phyloP scores from a whole-genome alignment of 1,140 invertebrate species.

The Diabrotica virgifera region DNA sequence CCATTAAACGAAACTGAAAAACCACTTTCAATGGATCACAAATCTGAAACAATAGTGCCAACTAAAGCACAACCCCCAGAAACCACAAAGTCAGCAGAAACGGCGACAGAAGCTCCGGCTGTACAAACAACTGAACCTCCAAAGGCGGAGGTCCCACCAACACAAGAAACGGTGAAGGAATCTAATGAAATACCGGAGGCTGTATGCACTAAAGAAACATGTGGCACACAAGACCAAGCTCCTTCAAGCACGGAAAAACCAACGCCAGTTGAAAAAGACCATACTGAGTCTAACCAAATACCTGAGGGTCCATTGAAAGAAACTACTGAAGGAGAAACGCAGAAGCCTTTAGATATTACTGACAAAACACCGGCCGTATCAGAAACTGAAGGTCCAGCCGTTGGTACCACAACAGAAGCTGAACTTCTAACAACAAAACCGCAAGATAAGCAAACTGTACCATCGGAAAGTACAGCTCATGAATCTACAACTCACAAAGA shows the following conservation, averaged over 20 bases:
- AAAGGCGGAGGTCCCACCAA: not conserved
- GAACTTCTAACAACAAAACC: constrained; percentile 12
- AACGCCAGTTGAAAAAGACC: not conserved
- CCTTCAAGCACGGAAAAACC: constrained; percentile 1
- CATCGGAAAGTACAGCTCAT: constrained; percentile 8
- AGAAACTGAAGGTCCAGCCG: constrained; percentile 7
- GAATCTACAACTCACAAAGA: constrained; percentile 4
- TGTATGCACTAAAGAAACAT: constrained; percentile 24
- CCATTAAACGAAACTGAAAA: constrained; percentile 29
- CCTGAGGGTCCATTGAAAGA: constrained; percentile 3
- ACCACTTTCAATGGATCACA: constrained; percentile 30
- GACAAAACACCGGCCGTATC: not conserved
- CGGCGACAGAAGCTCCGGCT: constrained; percentile 19
- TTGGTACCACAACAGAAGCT: constrained; percentile 8
- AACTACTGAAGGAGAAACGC: constrained; percentile 22
- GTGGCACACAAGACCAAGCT: not conserved
- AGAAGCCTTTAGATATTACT: constrained; percentile 11
- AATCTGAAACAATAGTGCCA: constrained; percentile 25
- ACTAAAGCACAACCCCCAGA: constrained; percentile 8
- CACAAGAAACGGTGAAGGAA: constrained; percentile 10
- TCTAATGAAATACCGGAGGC: constrained; percentile 21
- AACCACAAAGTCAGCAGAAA: constrained; percentile 5
- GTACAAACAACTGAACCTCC: constrained; percentile 30
- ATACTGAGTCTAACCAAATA: not conserved
- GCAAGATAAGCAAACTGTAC: not conserved